These are phyloP conservation scores for Oscheius sp. DNA, from an alignment of 2,888 invertebrate genomes.

Conservation along the genomic window DNA sequence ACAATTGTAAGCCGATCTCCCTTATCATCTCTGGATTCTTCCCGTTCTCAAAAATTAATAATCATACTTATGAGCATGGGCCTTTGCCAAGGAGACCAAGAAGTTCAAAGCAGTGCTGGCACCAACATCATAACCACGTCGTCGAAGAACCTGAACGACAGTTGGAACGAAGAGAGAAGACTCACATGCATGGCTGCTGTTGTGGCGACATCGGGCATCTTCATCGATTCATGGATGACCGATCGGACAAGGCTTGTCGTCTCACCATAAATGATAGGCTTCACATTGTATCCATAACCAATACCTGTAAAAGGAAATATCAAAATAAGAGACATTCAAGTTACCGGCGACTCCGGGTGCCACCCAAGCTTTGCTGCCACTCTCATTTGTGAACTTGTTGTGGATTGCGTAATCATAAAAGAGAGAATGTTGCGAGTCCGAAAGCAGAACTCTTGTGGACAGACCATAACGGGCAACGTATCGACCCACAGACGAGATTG, in stretches of 20 bases:
- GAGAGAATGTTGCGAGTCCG: constrained; percentile 64
- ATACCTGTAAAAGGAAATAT: constrained; percentile 37
- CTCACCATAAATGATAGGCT: constrained; percentile 54
- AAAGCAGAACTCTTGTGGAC: constrained; percentile 59
- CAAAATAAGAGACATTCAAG: too few relatives aligned
- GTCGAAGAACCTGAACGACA: constrained; percentile 36
- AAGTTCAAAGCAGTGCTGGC: constrained; percentile 59
- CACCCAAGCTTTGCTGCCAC: constrained; percentile 59
- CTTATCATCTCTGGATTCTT: constrained; percentile 9
- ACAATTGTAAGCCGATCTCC: constrained; percentile 41
- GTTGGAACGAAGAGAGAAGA: background rate
- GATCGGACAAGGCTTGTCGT: constrained; percentile 60
- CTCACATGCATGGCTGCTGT: constrained; percentile 59
- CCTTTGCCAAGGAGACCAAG: constrained; percentile 57
- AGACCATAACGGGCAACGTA: constrained; percentile 61
- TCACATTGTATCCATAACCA: constrained; percentile 64
- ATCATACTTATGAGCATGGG: constrained; percentile 44
- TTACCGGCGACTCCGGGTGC: constrained; percentile 61
- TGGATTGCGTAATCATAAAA: constrained; percentile 66
- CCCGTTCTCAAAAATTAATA: background rate
- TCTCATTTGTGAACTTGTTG: constrained; percentile 60
- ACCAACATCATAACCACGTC: constrained; percentile 51
- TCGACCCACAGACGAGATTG: constrained; percentile 66
- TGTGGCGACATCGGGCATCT: constrained; percentile 67
- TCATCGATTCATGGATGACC: constrained; percentile 64